Evolutionary conservation across 2,113 vertebrate genomes (phyloP).

Genomic region (Steatornis caripensis): DNA sequence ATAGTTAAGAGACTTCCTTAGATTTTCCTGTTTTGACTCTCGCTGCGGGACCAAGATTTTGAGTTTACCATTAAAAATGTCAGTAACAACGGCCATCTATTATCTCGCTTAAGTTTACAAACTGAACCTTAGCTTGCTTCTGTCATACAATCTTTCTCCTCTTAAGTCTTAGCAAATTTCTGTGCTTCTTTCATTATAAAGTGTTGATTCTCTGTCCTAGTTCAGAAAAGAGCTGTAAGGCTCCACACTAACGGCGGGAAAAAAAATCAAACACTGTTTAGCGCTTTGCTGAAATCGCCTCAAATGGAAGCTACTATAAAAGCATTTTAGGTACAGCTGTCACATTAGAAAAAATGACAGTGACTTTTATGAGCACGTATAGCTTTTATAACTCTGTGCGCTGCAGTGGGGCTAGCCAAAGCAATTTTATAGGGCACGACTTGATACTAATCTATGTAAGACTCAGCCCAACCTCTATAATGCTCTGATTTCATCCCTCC

Average conservation of each 20-base stretch:
- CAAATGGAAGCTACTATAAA: not conserved
- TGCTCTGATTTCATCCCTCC: not conserved
- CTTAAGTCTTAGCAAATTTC: not conserved
- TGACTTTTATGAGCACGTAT: not conserved
- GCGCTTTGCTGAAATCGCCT: not conserved
- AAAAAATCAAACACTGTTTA: not conserved
- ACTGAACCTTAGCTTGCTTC: not conserved
- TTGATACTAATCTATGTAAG: not conserved
- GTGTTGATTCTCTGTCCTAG: not conserved
- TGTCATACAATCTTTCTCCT: not conserved
- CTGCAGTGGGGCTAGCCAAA: not conserved
- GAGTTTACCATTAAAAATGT: not conserved
- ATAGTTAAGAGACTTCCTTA: not conserved
- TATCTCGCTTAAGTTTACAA: not conserved
- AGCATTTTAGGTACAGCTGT: not conserved
- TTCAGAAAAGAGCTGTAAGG: not conserved
- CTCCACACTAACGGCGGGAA: not conserved
- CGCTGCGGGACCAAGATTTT: not conserved
- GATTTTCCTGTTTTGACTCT: not conserved
- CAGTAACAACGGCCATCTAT: not conserved
- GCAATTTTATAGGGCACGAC: not conserved
- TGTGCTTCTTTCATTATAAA: not conserved
- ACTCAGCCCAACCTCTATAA: not conserved
- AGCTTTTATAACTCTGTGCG: not conserved
- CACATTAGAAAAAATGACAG: not conserved